These are phyloP conservation scores for Pangasius krempfi DNA, from an alignment of 2,797 vertebrate species.

Conservation along the genomic window DNA sequence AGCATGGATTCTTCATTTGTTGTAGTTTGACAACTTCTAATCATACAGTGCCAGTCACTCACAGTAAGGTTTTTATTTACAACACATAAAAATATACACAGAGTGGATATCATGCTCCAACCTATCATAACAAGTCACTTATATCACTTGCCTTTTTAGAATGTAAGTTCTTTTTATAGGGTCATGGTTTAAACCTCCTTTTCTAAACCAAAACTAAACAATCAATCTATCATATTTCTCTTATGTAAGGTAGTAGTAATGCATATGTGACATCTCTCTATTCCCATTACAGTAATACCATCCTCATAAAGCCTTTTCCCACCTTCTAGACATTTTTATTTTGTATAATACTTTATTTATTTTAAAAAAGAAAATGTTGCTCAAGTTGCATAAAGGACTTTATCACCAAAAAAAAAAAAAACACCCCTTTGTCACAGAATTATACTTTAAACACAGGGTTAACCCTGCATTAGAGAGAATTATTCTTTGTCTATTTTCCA, in stretches of 20 bases:
- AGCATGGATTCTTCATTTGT: not conserved
- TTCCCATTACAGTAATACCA: not conserved
- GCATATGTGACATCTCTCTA: constrained; percentile 6
- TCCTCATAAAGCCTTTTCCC: not conserved
- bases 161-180: not conserved
- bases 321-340: not conserved
- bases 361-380: constrained; percentile 55
- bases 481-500: not conserved
- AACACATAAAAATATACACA: constrained; percentile 13
- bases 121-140: not conserved
- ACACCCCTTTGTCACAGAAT: not conserved
- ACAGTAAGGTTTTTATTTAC: not conserved
- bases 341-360: constrained; percentile 32
- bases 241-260: not conserved
- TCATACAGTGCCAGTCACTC: not conserved
- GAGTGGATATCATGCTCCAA: not conserved
- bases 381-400: constrained; percentile 51
- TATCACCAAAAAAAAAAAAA: constrained; percentile 20
- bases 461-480: constrained; percentile 25
- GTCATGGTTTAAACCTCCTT: not conserved
- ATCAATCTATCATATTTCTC: not conserved
- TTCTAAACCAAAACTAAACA: not conserved
- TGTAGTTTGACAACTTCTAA: not conserved
- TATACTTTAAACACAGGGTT: constrained; percentile 2
- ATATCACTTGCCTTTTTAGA: not conserved